These are phyloP conservation scores for Drosophila eugracilis DNA, from an alignment of 1,140 invertebrate species.

Conservation along the genomic window DNA sequence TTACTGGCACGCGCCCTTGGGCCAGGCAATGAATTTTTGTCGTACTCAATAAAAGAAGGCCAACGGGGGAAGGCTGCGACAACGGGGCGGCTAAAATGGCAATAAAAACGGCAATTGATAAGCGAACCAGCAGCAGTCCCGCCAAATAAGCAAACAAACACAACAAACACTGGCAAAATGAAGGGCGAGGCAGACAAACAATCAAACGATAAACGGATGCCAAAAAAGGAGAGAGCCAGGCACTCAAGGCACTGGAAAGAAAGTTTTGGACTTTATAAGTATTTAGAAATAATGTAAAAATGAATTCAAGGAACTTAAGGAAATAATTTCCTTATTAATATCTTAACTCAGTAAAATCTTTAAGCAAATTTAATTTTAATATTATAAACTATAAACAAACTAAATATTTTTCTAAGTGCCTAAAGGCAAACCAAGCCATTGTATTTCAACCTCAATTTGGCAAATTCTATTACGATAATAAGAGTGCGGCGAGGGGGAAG, in stretches of 20 bases:
- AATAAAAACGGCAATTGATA: slow-evolving; percentile 82
- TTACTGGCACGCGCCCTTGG: slow-evolving; percentile 56
- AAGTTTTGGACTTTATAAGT: not conserved
- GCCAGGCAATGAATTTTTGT: slow-evolving; percentile 69
- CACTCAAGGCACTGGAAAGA: slow-evolving; percentile 14
- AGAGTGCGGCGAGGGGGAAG: slow-evolving; percentile 35
- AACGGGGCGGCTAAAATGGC: slow-evolving; percentile 65
- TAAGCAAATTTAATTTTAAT: too few species aligned
- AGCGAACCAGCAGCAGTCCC: slow-evolving; percentile 60
- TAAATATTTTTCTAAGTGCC: not conserved
- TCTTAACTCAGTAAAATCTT: too few species aligned
- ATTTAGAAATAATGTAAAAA: not conserved
- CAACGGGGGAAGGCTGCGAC: not conserved
- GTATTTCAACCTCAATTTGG: slow-evolving; percentile 85
- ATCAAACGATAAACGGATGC: slow-evolving; percentile 82
- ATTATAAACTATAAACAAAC: too few species aligned
- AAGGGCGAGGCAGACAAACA: slow-evolving; percentile 73
- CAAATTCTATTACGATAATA: slow-evolving; percentile 84
- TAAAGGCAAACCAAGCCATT: slow-evolving; percentile 31
- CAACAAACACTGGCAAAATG: slow-evolving; percentile 20
- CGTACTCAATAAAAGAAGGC: slow-evolving; percentile 66
- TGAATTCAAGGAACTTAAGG: not conserved
- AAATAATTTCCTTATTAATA: too few species aligned
- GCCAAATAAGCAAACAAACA: slow-evolving; percentile 67
- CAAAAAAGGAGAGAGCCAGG: slow-evolving; percentile 46